Base-by-base conservation (phyloP, 2,888 invertebrate genomes). In the Campopleginae sp. region DNA sequence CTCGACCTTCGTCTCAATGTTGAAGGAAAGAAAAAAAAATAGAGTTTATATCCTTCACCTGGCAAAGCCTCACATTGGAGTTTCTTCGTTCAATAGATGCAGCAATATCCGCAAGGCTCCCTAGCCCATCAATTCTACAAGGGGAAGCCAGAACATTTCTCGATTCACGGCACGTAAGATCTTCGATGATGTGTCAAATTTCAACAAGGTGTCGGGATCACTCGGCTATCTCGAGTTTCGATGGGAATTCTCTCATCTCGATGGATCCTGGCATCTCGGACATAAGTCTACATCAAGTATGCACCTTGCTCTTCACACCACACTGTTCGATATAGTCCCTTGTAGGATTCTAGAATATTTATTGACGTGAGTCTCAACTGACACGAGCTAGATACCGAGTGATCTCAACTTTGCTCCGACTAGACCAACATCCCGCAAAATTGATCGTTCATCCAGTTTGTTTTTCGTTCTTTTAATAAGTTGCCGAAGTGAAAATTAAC, bases 141-240 rank as follows among this genome's bases (percentile, higher is more conserved):
- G 42, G 4, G 14, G 38, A 46, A n/a, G 8, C 33, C 12, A 27
- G 14, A n/a, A 77, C 70, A 66, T 77, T 75, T 72, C 48, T 70
- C 74, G 66, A 83, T 83, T 83, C 83, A 27, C 17, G 27, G 83
- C 83, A 83, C 83, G 83, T 63, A 42, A 74, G 71, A 72, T 54
- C 33, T 27, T 68, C 58, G 38, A 44, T 44, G 58, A 58, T 38
- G 68, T 72, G 74, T 58, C 46, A 75, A 74, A 75, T 81, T 81
- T 81, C 75, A 31, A 46, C 33, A 68, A 46, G 46, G 58, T 58
- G 80, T 75, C 65, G 17, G 48, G 31, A 54, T 42, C 66, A 33
- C 63, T 78, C 54, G 71, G 54, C 80, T 48, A 65, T 27, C 71
- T 14, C 27, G 61, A 44, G 48, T 63, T 61, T 48, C 63, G 31